A percentile compares a stretch with the other conserved stretches of the same genome.
phyloP scores from a whole-genome alignment of 2,888 invertebrate species.

The Acronicta leporina region DNA sequence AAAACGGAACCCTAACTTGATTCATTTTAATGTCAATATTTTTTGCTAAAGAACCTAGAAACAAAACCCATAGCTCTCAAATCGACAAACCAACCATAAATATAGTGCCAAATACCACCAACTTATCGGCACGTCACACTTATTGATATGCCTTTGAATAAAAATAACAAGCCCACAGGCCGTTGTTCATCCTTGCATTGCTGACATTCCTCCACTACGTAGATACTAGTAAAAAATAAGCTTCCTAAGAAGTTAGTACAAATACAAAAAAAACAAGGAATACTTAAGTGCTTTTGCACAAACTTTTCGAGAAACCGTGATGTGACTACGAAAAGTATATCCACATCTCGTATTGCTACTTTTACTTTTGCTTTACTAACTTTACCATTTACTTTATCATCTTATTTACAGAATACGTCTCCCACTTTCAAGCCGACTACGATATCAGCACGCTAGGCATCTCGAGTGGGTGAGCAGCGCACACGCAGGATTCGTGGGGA shows the following conservation, averaged over 20 bases:
- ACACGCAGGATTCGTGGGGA: slow-evolving; percentile 41
- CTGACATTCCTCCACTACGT: slow-evolving; percentile 33
- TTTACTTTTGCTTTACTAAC: too few relatives aligned
- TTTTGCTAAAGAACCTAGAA: slow-evolving; percentile 12
- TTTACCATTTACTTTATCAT: too few relatives aligned
- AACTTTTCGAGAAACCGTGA: too few relatives aligned
- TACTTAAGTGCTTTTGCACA: too few relatives aligned
- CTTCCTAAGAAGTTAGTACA: too few relatives aligned
- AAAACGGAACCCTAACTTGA: too few relatives aligned
- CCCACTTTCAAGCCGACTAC: too few relatives aligned
- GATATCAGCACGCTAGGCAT: slow-evolving; percentile 25
- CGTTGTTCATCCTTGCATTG: slow-evolving; percentile 16
- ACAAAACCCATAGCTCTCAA: slow-evolving; percentile 10
- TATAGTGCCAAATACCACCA: slow-evolving; percentile 24
- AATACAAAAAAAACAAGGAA: too few relatives aligned
- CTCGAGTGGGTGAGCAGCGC: slow-evolving; percentile 36
- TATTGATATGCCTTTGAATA: slow-evolving; percentile 32
- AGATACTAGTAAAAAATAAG: slow-evolving; percentile 17
- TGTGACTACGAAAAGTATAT: too few relatives aligned
- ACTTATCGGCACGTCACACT: slow-evolving; percentile 36
- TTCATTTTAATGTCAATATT: neutral
- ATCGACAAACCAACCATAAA: slow-evolving; percentile 22
- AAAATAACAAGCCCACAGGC: slow-evolving; percentile 25
- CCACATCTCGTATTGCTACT: too few relatives aligned
- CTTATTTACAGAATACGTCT: slow-evolving; percentile 34